Percentiles rank a stretch among this genome's conserved stretches.
These are phyloP conservation scores for Oxycera nigricornis DNA, from an alignment of 2,888 invertebrate genomes.

Conservation along the genomic window DNA sequence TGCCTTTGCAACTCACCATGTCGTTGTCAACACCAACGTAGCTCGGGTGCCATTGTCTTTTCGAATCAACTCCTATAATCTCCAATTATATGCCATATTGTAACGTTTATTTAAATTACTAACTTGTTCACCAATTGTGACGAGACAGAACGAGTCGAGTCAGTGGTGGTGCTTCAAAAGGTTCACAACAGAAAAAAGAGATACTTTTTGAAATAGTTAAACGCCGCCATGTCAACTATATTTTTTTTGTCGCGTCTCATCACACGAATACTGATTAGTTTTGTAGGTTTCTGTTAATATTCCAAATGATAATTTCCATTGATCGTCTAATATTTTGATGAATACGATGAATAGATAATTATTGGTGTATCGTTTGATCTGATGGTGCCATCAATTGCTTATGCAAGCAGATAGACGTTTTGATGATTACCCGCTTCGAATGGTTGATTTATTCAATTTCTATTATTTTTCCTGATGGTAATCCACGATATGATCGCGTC, in stretches of 20 bases:
- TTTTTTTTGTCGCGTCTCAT: neutral
- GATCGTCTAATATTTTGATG: constrained; percentile 9
- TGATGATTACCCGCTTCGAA: no score
- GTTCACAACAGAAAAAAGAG: neutral
- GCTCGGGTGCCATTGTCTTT: neutral
- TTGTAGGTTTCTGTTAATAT: neutral
- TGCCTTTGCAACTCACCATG: neutral
- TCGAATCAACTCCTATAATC: constrained; percentile 26
- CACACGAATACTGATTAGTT: constrained; percentile 23
- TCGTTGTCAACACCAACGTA: neutral
- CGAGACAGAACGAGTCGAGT: no score
- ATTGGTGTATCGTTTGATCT: no score
- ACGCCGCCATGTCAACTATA: neutral
- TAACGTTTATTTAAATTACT: constrained; percentile 7
- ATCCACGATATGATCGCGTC: no score
- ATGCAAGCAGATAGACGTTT: no score
- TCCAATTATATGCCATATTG: constrained; percentile 15
- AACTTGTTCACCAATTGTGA: neutral
- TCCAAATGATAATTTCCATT: neutral
- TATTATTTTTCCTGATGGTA: no score
- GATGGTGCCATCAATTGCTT: no score
- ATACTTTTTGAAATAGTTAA: neutral
- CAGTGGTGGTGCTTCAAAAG: no score
- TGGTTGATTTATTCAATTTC: no score
- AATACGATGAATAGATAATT: constrained; percentile 22